Conservation (phyloP, 2,113 vertebrate genomes). For the Sinocyclocheilus grahami region DNA sequence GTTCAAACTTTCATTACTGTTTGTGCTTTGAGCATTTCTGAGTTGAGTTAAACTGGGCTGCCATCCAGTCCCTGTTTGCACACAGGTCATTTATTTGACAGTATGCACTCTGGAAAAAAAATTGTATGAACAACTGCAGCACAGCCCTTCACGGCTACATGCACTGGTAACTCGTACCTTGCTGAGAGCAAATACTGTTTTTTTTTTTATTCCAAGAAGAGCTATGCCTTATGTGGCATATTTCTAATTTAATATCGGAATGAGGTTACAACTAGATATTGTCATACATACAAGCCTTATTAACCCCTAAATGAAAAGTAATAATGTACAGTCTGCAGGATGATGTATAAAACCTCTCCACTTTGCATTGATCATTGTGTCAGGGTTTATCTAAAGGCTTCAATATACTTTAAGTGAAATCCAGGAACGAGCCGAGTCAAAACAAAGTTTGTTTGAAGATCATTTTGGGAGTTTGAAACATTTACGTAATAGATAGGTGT, state of each 20-base stretch:
- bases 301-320: neutral
- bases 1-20: slow-evolving; percentile 15
- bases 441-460: neutral
- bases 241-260: neutral
- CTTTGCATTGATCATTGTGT: neutral
- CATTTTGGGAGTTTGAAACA: neutral
- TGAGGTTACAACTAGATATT: neutral
- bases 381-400: neutral
- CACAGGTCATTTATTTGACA: slow-evolving; percentile 8
- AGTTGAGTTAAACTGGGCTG: slow-evolving; percentile 2
- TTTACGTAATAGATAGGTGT: neutral
- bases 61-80: slow-evolving; percentile 32
- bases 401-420: neutral
- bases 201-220: neutral
- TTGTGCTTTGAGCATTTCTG: slow-evolving; percentile 27
- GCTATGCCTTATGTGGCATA: neutral
- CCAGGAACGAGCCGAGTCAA: neutral
- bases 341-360: neutral
- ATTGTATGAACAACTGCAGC: neutral
- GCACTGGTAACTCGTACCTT: neutral
- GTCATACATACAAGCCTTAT: neutral
- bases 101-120: neutral
- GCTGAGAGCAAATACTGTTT: neutral
- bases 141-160: neutral
- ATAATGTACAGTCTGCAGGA: neutral